Evolutionary conservation across 1,140 invertebrate genomes (phyloP), one percentile per base, ranked within the genome.

Genomic region (Cataglyphis hispanica): DNA sequence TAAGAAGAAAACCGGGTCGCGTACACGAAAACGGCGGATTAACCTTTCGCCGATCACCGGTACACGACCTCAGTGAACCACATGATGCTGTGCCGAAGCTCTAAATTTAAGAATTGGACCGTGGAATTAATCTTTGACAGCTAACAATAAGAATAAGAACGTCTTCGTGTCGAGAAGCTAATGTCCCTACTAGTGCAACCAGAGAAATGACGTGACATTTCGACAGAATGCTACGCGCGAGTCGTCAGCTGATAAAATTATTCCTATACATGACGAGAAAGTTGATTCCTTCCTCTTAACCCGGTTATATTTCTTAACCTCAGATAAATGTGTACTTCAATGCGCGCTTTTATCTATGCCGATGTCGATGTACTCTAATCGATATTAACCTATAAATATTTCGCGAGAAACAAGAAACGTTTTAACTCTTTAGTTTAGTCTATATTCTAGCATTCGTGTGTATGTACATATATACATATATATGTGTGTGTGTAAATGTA

Each of bases 91-190:
- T 46, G 25, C 13, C 25, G 22, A 34, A 25, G 13, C 37, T 78
- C 84, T 80, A 85, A 85, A 85, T 85, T 78, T 85, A 80, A 85
- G 16, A 85, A 80, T 13, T 75, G 81, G 46, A 77, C 43, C 81
- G 58, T 31, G 58, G 58, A 46, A 77, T 61, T 74, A 72, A 61
- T 60, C 53, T 8, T 31, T 53, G 19, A 27, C 72, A 22, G 60
- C 69, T 84, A 77, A 63, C 81, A 84, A 75, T 84, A 84, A 61
- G 19, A 83, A 58, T 25, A 37, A 13, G 19, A 53, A 60, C 1
- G 66, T 61, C 34, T 43, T n/a, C 31, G 31, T 8, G 37, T 31
- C 37, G 78, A 56, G 19, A 58, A 70, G n/a, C n/a, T 60, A 43
- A 43, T 31, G 69, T 27, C 25, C 66, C 13, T 22, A 22, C 40